Percentiles rank a stretch among this genome's conserved stretches.
These are phyloP conservation scores for Dicerorhinus sumatrensis DNA, from an alignment of 2,113 vertebrate species.

Conservation along the genomic window DNA sequence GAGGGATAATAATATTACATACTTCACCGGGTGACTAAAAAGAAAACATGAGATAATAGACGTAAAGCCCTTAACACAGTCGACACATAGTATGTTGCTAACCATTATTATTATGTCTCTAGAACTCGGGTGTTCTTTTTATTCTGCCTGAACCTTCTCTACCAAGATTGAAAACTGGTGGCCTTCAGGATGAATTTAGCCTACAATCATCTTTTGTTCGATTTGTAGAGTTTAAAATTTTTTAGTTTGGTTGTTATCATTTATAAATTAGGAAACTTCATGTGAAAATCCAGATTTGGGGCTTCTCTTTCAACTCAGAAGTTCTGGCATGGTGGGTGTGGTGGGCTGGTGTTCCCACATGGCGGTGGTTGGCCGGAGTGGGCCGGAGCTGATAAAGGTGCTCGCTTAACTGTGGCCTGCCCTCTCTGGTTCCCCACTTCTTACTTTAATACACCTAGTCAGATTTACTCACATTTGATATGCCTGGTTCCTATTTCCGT, in stretches of 20 bases:
- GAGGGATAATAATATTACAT: not conserved
- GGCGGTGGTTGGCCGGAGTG: not conserved
- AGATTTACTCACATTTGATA: not conserved
- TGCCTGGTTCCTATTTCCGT: not conserved
- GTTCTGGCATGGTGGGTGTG: not conserved
- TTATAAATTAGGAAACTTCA: not conserved
- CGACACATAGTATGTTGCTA: not conserved
- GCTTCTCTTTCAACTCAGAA: constrained; percentile 25
- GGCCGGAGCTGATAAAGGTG: not conserved
- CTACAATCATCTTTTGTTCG: not conserved
- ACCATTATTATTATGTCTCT: not conserved
- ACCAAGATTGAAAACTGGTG: not conserved
- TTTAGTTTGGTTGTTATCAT: not conserved
- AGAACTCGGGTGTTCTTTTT: not conserved
- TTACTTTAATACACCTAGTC: not conserved
- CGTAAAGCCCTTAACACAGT: not conserved
- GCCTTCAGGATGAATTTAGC: not conserved
- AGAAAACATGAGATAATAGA: not conserved
- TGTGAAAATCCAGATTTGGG: not conserved
- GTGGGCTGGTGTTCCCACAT: not conserved
- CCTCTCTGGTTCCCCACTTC: not conserved
- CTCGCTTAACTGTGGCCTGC: accelerated
- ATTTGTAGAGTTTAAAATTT: not conserved
- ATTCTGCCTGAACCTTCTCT: not conserved
- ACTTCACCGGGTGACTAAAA: not conserved